Percentiles rank a stretch among this genome's conserved stretches.
phyloP scores from a whole-genome alignment of 2,113 vertebrate genomes.

The Odocoileus virginianus region DNA sequence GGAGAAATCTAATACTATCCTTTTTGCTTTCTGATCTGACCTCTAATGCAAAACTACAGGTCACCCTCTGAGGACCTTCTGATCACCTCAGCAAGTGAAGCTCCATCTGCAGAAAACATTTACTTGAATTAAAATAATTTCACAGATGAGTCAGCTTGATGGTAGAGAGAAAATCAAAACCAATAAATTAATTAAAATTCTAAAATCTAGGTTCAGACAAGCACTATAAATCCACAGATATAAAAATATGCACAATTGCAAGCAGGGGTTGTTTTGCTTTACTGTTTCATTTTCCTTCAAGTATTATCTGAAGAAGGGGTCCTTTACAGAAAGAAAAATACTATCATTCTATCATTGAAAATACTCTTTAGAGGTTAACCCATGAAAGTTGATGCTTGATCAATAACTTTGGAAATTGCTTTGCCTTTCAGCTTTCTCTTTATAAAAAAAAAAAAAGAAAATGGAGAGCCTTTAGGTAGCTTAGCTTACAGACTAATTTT shows the following conservation, averaged over 20 bases:
- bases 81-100: neutral
- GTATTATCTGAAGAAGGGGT: neutral
- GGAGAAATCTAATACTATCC: neutral
- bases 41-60: neutral
- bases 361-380: neutral
- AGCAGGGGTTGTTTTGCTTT: neutral
- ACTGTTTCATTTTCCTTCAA: neutral
- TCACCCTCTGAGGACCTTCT: neutral
- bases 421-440: neutral
- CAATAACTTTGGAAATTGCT: slow-evolving; percentile 26
- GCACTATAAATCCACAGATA: neutral
- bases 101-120: neutral
- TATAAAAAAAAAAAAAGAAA: neutral
- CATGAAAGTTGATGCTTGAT: neutral
- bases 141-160: slow-evolving; percentile 20
- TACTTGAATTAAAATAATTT: slow-evolving; percentile 45
- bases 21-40: neutral
- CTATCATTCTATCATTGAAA: neutral
- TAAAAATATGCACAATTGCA: neutral
- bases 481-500: neutral
- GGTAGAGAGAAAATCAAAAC: slow-evolving; percentile 42
- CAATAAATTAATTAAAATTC: slow-evolving; percentile 37
- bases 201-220: slow-evolving; percentile 45
- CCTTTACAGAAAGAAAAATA: neutral
- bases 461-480: neutral